phyloP scores from a whole-genome alignment of 2,113 vertebrate species.

The Menidia beryllina region DNA sequence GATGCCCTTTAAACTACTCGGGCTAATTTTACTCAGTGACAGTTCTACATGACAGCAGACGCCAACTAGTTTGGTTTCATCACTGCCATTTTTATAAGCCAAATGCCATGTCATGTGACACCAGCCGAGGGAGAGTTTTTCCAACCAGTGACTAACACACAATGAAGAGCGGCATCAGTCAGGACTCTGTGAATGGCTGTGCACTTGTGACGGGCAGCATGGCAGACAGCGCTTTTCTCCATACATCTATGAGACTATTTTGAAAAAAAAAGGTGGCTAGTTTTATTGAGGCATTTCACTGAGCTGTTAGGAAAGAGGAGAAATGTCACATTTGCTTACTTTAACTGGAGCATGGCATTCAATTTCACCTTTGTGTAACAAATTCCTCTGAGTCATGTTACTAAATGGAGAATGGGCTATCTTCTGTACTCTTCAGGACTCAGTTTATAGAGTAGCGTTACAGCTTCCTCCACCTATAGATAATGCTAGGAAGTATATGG shows the following conservation, averaged over 20 bases:
- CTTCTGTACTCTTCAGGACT: not conserved
- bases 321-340: not conserved
- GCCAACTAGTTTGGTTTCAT: constrained; percentile 21
- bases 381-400: not conserved
- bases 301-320: not conserved
- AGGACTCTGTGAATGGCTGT: constrained; percentile 1
- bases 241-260: not conserved
- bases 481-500: too few species aligned
- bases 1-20: constrained; percentile 10
- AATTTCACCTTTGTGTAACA: not conserved
- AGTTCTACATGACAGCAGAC: constrained; percentile 25
- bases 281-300: not conserved
- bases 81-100: constrained; percentile 25
- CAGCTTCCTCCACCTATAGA: too few species aligned
- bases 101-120: constrained; percentile 25
- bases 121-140: constrained; percentile 35
- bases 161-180: not conserved
- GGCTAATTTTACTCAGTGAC: constrained; percentile 33
- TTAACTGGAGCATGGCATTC: not conserved
- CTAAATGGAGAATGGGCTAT: not conserved
- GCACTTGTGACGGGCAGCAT: constrained; percentile 18
- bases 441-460: too few species aligned
- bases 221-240: not conserved
- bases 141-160: constrained; percentile 27
- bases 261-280: not conserved